Evolutionary conservation across 2,113 vertebrate species (phyloP).

Genomic region (Carollia perspicillata): DNA sequence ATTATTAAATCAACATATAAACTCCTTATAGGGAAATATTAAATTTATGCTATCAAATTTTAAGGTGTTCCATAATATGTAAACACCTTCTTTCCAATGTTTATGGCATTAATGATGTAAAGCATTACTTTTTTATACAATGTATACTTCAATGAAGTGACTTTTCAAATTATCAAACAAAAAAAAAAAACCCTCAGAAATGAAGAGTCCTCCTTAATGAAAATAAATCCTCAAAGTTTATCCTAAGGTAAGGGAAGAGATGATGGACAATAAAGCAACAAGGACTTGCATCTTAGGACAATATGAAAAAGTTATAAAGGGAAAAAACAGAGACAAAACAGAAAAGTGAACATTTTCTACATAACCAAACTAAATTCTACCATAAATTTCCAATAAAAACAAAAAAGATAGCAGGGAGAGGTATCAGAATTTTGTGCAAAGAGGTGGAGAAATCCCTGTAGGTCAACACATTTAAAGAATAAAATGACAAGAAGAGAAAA

Average conservation of each 20-base stretch:
- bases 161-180: neutral
- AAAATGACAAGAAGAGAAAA: constrained; percentile 3
- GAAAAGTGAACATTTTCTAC: neutral
- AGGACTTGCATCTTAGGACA: neutral
- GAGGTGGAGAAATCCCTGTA: neutral
- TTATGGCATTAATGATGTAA: constrained; percentile 1
- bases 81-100: neutral
- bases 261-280: neutral
- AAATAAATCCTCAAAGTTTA: constrained; percentile 9
- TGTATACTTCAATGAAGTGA: neutral
- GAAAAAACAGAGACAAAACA: neutral
- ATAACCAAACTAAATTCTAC: neutral
- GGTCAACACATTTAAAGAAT: neutral
- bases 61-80: neutral
- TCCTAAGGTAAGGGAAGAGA: neutral
- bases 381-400: neutral
- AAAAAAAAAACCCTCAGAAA: neutral
- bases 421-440: neutral
- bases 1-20: constrained; percentile 18
- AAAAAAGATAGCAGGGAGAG: neutral
- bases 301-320: neutral
- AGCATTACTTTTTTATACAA: constrained; percentile 1
- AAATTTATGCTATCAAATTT: neutral
- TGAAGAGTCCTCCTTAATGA: neutral
- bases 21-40: neutral